Base-by-base conservation (phyloP, 1,140 invertebrate genomes). In the Scaptomyza montana region DNA sequence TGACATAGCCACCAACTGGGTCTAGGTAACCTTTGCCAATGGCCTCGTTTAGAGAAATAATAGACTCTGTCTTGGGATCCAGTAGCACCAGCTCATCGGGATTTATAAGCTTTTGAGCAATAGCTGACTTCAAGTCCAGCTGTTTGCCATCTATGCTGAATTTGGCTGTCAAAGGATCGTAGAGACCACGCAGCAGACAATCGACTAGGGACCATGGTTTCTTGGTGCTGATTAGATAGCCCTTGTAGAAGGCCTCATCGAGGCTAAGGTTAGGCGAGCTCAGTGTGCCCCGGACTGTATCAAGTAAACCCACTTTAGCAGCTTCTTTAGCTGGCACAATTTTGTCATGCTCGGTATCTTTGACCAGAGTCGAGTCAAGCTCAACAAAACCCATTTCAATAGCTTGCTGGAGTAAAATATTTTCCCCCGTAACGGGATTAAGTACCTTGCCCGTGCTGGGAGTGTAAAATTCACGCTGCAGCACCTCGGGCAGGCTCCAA, bases 121-220 rank as follows among this genome's bases (percentile, higher is more conserved):
- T 95, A 7, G 97, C 97, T 74, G 97, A 95, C 59, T 96, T 95
- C 4, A 99, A 91, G 19, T 96, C 97, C 71, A 96, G 93, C 49
- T 93, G 93, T 50, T 95, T 94, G 25, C 95, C 94, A 75, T 97
- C 95, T 47, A 96, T 95, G 30, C 95, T 95, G 61, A 96, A 95
- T 50, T 95, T 94, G 4, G 97, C 96, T 55, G 95, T 96, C 51
- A 95, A 93, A 0, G 95, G 92, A 91, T 98, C 95, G 91, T 98
- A 97, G 60, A 96, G 93, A 62, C 96, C 95, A 92, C 96, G 95
- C 43, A 96, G 95, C 50, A 98, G 92, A 51, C 96, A 96, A 94
- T 98, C 97, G 92, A 97, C 95, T 39, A 99, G 92, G 2, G 96
- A 96, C 94, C 95, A 95, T 6, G 96, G 96, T 90, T 96, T 96